Conservation (phyloP, 2,888 invertebrate species). For the Drosophila siamana region DNA sequence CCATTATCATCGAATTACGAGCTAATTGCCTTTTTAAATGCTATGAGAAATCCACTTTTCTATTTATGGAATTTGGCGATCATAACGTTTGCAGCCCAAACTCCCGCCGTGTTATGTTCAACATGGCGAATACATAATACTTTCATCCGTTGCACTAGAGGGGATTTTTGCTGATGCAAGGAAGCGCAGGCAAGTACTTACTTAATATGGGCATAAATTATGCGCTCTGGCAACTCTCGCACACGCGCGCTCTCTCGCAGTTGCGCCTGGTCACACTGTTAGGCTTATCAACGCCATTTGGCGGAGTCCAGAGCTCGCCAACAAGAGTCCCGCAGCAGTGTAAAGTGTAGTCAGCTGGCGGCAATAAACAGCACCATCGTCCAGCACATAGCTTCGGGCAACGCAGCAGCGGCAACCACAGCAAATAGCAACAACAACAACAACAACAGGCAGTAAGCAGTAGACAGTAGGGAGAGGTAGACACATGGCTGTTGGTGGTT, state of each 20-base stretch:
- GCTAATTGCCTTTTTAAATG: too few species aligned
- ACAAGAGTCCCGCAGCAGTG: constrained; percentile 11
- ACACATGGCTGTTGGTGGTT: constrained; percentile 47
- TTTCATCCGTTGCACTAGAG: background rate
- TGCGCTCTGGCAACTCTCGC: constrained; percentile 17
- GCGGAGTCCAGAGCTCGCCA: background rate
- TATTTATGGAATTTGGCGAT: background rate
- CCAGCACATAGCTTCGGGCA: constrained; percentile 33
- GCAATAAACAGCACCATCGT: constrained; percentile 54
- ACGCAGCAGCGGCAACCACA: constrained; percentile 9
- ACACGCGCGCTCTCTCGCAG: background rate
- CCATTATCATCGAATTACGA: too few species aligned
- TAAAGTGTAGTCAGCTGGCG: constrained; percentile 56
- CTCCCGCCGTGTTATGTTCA: background rate
- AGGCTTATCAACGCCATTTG: constrained; percentile 51
- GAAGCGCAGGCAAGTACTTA: too few species aligned
- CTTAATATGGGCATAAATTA: background rate
- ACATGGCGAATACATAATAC: background rate
- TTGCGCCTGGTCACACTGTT: constrained; percentile 22
- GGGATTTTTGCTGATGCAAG: background rate
- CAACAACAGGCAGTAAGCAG: constrained; percentile 1
- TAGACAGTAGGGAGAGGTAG: background rate
- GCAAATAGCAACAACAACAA: background rate
- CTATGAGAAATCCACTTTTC: too few species aligned
- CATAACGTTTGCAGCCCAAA: background rate